These are phyloP conservation scores for Phataginus tetradactyla DNA, from an alignment of 2,797 vertebrate species.

Conservation along the genomic window DNA sequence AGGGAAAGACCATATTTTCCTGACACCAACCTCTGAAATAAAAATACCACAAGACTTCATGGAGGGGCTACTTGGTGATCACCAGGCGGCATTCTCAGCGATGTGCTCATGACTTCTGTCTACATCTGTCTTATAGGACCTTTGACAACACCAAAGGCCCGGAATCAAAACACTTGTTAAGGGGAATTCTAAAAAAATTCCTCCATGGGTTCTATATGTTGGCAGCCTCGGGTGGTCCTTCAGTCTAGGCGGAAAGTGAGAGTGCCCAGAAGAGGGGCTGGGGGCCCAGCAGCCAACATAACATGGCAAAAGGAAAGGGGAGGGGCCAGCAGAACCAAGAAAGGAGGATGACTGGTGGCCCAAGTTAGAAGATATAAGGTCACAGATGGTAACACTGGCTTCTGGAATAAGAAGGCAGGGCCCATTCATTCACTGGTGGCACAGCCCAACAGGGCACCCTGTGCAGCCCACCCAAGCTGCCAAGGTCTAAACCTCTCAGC, in stretches of 20 bases:
- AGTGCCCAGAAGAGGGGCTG: background rate
- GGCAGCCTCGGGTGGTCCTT: background rate
- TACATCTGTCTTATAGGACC: background rate
- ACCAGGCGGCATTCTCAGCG: background rate
- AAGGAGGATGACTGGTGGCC: background rate
- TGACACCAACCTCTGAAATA: background rate
- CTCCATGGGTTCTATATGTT: background rate
- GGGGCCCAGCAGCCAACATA: background rate
- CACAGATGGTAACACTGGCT: background rate
- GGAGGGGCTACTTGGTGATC: background rate
- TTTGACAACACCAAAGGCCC: background rate
- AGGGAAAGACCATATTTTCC: background rate
- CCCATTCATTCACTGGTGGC: accelerated
- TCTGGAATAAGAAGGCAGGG: background rate
- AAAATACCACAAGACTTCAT: background rate
- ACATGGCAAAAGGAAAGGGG: accelerated
- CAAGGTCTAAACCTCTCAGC: background rate
- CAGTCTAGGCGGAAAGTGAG: background rate
- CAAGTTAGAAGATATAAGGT: background rate
- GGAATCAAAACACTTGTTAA: background rate
- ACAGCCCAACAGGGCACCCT: background rate
- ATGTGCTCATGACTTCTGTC: background rate
- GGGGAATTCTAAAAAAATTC: background rate
- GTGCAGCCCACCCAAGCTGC: background rate
- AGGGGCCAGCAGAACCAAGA: background rate